These are phyloP conservation scores for Enteromius anoplus DNA, from an alignment of 2,797 vertebrate species.

Conservation along the genomic window DNA sequence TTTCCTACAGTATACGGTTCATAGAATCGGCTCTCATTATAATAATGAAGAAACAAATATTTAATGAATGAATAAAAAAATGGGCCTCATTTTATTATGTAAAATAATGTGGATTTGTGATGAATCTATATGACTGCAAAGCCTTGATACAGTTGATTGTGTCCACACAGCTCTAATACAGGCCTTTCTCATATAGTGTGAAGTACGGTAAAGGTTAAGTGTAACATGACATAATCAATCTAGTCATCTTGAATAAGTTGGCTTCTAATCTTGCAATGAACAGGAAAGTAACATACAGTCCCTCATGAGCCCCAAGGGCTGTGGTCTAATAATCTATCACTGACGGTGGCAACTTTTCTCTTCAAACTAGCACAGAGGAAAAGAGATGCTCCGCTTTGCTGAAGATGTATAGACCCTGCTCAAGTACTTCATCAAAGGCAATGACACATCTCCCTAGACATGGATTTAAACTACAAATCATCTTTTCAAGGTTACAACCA, in stretches of 20 bases:
- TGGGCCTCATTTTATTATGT: neutral
- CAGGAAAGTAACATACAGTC: neutral
- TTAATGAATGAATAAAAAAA: neutral
- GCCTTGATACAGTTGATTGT: neutral
- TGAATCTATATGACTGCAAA: neutral
- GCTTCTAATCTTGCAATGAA: conserved; percentile 1
- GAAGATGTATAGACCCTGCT: conserved; percentile 13
- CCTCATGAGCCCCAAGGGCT: neutral
- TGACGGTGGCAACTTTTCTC: conserved; percentile 26
- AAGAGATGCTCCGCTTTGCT: conserved; percentile 35
- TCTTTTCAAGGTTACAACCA: conserved; percentile 37
- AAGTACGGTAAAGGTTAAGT: neutral
- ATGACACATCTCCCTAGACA: conserved; percentile 19
- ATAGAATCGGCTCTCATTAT: neutral
- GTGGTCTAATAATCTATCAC: conserved; percentile 29
- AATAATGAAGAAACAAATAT: neutral
- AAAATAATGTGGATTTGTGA: neutral
- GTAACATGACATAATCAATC: neutral
- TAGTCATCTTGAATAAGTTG: conserved; percentile 1
- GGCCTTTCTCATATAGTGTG: neutral
- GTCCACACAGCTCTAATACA: neutral
- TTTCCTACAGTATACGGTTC: neutral
- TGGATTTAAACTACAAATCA: conserved; percentile 33
- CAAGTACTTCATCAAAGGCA: conserved; percentile 26
- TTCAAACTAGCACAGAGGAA: conserved; percentile 45